Base-by-base conservation (phyloP, 1,140 invertebrate species). In the Amphibalanus amphitrite region DNA sequence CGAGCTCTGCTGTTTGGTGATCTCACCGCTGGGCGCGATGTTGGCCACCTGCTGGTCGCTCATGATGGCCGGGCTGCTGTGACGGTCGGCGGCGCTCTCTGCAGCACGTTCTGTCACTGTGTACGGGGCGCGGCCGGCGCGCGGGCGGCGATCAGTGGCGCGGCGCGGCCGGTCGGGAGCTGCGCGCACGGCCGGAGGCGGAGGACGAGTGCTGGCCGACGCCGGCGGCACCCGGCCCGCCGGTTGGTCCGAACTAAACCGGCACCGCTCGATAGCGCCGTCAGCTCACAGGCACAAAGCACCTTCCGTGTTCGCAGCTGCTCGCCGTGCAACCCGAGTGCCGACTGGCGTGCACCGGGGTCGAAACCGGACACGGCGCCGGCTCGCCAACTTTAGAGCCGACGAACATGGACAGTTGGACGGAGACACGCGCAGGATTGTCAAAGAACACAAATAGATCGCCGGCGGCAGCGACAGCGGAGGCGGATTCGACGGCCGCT, bases 361-460 rank as follows among this genome's bases (percentile, higher is more conserved):
- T 15, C 4, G 33, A 38, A 38, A 38, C 15, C 33, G 33, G 33
- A 38, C 33, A 38, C 33, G 33, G 4, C 33, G 4, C 33, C 33
- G 33, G 4, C 47, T 6, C 47, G 47, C 47, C 20, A 59, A 59
- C 47, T 20, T 59, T 17, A 59, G 47, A 23, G 47, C 47, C 47
- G 47, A 1, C 17, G 47, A 23, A 38, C 33, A 15, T 38, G 4
- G 33, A 15, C 33, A 59, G 20, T 59, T 23, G 47, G 13, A 23
- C 47, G 47, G 47, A 59, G 47, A 59, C 47, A 59, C 47, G 47
- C 47, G 47, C 47, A 59, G 47, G 47, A 59, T 59, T 59, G 47
- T 59, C 47, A 59, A 59, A 59, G n/a, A 59, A 59, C 47, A 59
- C 47, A 59, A 59, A 59, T 59, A 59, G 47, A 59, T 1, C 47